Evolutionary conservation across 2,113 vertebrate species (phyloP), one percentile per base, ranked within the genome.

Genomic region (Gadus macrocephalus): DNA sequence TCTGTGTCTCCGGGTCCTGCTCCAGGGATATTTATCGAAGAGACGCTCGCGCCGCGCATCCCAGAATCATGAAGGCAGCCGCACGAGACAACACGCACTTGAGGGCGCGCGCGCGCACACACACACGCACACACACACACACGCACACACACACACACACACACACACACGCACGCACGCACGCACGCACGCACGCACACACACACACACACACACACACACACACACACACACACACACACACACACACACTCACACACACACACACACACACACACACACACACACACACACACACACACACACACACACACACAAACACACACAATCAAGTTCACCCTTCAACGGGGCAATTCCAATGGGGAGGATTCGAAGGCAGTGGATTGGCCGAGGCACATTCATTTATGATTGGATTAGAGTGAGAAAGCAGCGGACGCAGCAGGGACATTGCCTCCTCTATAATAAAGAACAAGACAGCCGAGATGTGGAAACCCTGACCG

Each of bases 321-420:
- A 63, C 22, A 15, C 64, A 65, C 68, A 62, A 55, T 69, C n/a
- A 27, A 49, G 62, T 69, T 63, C 70, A 64, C 62, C 28, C 77
- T 91, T 91, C 91, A 92, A 90, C 92, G 91, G 92, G 92, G 91
- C 92, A 92, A 93, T 92, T 89, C 86, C 88, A 91, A 90, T 86
- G 85, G 92, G 71, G 82, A 67, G 74, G 80, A 81, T 81, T 85
- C 85, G 73, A 74, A 71, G 87, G 84, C 17, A 66, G 74, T 89
- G 87, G 91, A 95, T 96, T 96, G 95, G 95, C 89, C 83, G 92
- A 73, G 77, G 85, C 62, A 85, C 87, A 73, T 88, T 91, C 91
- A 91, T 89, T 91, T 94, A 92, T 94, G 94, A 94, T 93, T 94
- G 94, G 93, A 95, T 94, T 93, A 93, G 89, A 89, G n/a, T 22